phyloP scores from a whole-genome alignment of 1,140 invertebrate species.

The Adoxophyes honmai region DNA sequence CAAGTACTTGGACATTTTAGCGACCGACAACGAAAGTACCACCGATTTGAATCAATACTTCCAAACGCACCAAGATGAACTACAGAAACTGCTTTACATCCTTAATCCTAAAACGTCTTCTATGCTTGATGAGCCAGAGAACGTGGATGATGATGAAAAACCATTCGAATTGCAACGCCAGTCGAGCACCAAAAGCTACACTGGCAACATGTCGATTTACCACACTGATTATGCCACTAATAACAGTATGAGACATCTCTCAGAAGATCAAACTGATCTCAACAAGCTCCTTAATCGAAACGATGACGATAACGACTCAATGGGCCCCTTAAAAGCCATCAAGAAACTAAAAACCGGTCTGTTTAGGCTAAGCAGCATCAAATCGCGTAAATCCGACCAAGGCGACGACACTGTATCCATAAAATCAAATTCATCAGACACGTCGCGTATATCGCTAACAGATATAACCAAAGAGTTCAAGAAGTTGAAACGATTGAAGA shows the following conservation, averaged over 20 bases:
- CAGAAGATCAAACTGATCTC: constrained; percentile 62
- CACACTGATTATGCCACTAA: constrained; percentile 55
- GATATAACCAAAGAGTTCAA: constrained; percentile 71
- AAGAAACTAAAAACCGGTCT: constrained; percentile 60
- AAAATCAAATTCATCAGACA: constrained; percentile 62
- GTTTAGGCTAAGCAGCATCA: constrained; percentile 40
- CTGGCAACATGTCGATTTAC: constrained; percentile 56
- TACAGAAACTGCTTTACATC: constrained; percentile 53
- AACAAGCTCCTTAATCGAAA: constrained; percentile 52
- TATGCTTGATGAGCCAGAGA: constrained; percentile 56
- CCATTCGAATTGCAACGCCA: constrained; percentile 38
- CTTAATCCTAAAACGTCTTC: constrained; percentile 57
- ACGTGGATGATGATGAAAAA: constrained; percentile 60
- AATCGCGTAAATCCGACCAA: constrained; percentile 45
- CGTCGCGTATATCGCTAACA: constrained; percentile 60
- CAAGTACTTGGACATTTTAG: constrained; percentile 76
- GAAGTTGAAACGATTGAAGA: constrained; percentile 66
- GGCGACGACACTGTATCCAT: constrained; percentile 62
- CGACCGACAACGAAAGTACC: constrained; percentile 60
- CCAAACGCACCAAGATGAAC: constrained; percentile 59
- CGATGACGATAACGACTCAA: constrained; percentile 47
- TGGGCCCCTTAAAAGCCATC: constrained; percentile 49
- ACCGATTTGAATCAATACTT: constrained; percentile 62
- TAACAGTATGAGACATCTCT: constrained; percentile 55
- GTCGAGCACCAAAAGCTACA: constrained; percentile 49